Conservation (phyloP, 2,888 invertebrate species). For the Nasonovia ribisnigri region DNA sequence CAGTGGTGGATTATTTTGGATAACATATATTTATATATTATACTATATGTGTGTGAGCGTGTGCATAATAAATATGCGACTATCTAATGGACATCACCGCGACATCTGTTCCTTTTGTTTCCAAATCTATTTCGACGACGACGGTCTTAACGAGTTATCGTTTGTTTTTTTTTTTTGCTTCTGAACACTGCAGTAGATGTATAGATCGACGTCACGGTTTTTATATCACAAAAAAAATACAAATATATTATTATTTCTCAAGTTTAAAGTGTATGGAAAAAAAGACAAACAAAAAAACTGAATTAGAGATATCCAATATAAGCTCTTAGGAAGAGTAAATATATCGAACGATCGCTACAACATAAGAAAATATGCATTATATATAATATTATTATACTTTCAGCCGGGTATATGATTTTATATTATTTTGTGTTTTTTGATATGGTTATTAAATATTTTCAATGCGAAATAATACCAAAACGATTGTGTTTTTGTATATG, state of each 20-base stretch:
- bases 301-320: background rate
- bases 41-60: background rate
- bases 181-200: background rate
- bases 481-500: background rate
- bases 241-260: background rate
- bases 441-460: background rate
- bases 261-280: background rate
- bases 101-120: constrained; percentile 61
- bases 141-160: background rate
- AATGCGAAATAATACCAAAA: background rate
- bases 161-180: background rate
- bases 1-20: background rate
- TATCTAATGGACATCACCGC: background rate
- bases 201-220: background rate
- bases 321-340: background rate
- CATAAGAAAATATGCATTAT: background rate
- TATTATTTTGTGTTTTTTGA: no score
- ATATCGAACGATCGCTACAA: background rate
- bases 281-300: background rate
- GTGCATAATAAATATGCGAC: background rate
- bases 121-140: constrained; percentile 44
- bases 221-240: background rate
- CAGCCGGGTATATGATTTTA: background rate
- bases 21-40: background rate
- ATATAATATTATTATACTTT: background rate